Conservation (phyloP, 2,113 vertebrate species). For the Lathamus discolor region DNA sequence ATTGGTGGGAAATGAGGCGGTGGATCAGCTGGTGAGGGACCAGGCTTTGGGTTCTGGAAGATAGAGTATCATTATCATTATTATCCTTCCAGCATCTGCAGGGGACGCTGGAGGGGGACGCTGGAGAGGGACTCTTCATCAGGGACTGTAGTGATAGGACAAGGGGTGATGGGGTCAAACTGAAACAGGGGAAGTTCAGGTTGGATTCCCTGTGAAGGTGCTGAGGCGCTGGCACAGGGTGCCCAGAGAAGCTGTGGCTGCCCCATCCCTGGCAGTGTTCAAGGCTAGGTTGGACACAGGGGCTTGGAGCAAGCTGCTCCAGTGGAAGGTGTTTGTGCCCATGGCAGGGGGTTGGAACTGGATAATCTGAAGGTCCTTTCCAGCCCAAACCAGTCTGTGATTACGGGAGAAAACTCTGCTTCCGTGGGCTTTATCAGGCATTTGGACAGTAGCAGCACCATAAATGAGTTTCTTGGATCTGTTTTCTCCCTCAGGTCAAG, state of each 20-base stretch:
- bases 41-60: neutral
- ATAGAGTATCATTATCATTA: fast-evolving
- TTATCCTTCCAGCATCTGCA: neutral
- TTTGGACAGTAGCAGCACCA: fast-evolving
- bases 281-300: neutral
- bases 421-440: neutral
- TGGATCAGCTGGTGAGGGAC: slow-evolving; percentile 92
- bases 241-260: neutral
- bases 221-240: neutral
- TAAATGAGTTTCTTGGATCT: fast-evolving
- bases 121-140: neutral
- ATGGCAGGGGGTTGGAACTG: neutral
- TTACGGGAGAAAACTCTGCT: fast-evolving
- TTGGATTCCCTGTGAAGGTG: neutral
- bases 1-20: slow-evolving; percentile 95
- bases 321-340: neutral
- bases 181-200: neutral
- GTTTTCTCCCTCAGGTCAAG: slow-evolving; percentile 83
- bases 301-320: neutral
- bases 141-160: neutral
- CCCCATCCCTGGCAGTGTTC: neutral
- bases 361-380: neutral
- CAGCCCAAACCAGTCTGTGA: neutral
- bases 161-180: neutral
- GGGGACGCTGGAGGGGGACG: neutral